Base-by-base conservation (phyloP, 2,888 invertebrate species). In the Cheilosia impressa region DNA sequence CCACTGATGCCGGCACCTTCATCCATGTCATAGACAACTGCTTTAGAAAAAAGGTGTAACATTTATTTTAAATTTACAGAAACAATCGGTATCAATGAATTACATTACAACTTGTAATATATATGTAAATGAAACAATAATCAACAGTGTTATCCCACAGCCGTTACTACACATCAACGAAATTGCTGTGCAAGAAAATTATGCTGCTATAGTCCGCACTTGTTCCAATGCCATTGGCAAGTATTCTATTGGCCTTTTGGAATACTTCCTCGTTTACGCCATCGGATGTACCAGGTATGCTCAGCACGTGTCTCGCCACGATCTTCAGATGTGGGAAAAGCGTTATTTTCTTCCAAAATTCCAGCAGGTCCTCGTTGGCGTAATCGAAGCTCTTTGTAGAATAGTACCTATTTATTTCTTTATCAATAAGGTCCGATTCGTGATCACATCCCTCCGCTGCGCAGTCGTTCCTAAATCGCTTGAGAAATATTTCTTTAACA, bases 261-360 rank as follows among this genome's bases (percentile, higher is more conserved):
- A 76, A 81, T 24, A 81, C 24, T n/a, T 81, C 81, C 43, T 76
- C 81, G 22, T 38, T 68, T 10, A 81, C 81, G 17, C 81, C 81
- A 22, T 81, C 81, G 4, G 81, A 76, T n/a, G 81, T 69, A 6
- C 81, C 69, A 3, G 81, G 81, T 45, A 81, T 63, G 45, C 81
- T 81, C 5, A 81, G 43, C 6, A 81, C 53, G 57, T 81, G 63
- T 15, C 81, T 63, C 5, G 81, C 81, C 4, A 81, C 31, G n/a
- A 52, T 57, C 15, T 52, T 68, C 1, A 81, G 62, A 45, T 57
- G 60, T 3, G 81, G 81, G 57, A 81, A 81, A 38, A 22, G 45
- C 50, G 63, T 81, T 15, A 76, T 81, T 38, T 43, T 69, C 24
- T 69, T 81, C 81, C 81, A 81, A 52, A 81, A 81, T 4, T 76